Evolutionary conservation across 2,113 vertebrate genomes (phyloP), one percentile per base, ranked within the genome.

Genomic region (Eulemur rufifrons): DNA sequence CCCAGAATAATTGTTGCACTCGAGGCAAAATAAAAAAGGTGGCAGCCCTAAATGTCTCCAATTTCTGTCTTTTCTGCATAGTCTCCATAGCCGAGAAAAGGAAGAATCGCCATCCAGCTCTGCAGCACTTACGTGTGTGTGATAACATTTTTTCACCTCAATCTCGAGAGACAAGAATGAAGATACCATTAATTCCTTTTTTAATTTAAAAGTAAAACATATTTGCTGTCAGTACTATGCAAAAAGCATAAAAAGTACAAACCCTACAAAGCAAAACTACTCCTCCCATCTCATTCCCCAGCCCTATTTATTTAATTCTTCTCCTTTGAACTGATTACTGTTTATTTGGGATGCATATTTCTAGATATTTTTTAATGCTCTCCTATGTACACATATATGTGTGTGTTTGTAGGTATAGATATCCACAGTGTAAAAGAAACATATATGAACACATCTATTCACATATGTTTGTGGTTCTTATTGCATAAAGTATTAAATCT

Each of bases 21-120:
- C 1, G 2, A 95, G 86, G 83, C 56, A 89, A 96, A 96, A 91
- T 34, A 90, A 91, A 92, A 90, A 81, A 54, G 17, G 78, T n/a
- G 32, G 59, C 80, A 71, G 27, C 2, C 47, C 10, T 29, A 37
- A 86, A 69, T 92, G 42, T 83, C 45, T 86, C 27, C 85, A 34
- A 0, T 59, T 68, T 96, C 88, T 71, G 42, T 94, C 18, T 85
- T 77, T 56, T 52, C 18, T 0, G 0, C 34, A 10, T 11, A 23
- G 11, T 82, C 32, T 93, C 78, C n/a, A 59, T 50, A 50, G 45
- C 83, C 17, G 25, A 94, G 32, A 74, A 59, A 81, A 61, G 34
- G 69, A 68, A 63, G 27, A 80, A 23, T 4, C 7, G 18, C 23
- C 21, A 34, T 10, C 34, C 3, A 12, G 27, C 14, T 64, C 10